Evolutionary conservation across 2,113 vertebrate species (phyloP), one percentile per base, ranked within the genome.

Genomic region (Morone chrysops): DNA sequence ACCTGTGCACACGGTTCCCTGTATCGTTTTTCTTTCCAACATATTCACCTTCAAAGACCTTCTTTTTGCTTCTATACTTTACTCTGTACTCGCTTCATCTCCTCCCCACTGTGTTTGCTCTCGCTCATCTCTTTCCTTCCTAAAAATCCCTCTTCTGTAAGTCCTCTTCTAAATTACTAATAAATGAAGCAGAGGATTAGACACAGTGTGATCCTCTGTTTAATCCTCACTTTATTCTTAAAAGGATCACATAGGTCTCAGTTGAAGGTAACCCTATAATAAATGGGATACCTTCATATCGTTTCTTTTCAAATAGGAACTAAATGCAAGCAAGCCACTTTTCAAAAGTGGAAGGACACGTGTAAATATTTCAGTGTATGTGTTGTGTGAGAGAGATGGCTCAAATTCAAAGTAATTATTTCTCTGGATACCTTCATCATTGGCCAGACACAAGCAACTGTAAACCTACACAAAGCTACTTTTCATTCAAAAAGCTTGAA

Each of bases 211-310:
- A 88, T 90, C 48, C 75, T 63, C 67, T n/a, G 4, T 84, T 82
- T 78, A 67, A 85, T 74, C 77, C 65, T 67, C 47, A 31, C 12
- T 75, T 36, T 77, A 72, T 87, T 84, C 82, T 75, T 73, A 50
- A 82, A 81, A 40, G 48, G 54, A 78, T 51, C 10, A 17, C 40
- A 38, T 25, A n/a, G 7, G 59, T 63, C 40, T 63, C 20, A 62
- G 22, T 16, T 36, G 51, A 57, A n/a, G 16, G 67, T 31, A 31
- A n/a, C 2, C 45, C 53, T 40, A 75, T 68, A 38, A 62, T 68
- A 45, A 54, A 17, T 25, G n/a, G 18, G 36, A 62, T 65, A 47
- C 69, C 20, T 69, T 57, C 7, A 54, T 40, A 74, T 79, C 2
- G n/a, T 70, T 45, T 47, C 1, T 0, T 54, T 67, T 61, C 43